Conservation (phyloP, 2,797 vertebrate species). For the Ispidina picta region DNA sequence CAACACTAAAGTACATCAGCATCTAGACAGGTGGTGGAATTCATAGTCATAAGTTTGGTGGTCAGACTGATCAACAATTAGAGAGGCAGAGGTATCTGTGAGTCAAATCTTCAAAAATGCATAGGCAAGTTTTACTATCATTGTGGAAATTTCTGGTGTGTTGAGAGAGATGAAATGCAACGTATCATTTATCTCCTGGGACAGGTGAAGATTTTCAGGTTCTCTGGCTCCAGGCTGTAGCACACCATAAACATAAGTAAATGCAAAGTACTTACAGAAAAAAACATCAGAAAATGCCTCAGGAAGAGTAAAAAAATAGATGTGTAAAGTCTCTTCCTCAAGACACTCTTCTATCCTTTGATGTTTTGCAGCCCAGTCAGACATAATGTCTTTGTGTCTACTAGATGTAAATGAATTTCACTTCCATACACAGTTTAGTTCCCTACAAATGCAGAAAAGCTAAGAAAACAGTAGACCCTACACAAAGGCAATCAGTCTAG, state of each 20-base stretch:
- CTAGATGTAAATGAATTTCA: background rate
- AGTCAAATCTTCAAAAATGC: background rate
- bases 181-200: background rate
- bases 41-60: background rate
- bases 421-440: background rate
- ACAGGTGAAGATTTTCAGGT: background rate
- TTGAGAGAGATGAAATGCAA: background rate
- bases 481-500: background rate
- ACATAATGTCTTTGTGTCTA: background rate
- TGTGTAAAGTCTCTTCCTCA: background rate
- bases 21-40: background rate
- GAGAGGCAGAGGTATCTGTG: background rate
- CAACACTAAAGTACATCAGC: background rate
- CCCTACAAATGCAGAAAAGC: background rate
- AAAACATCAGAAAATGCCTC: background rate
- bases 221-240: background rate
- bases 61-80: rapidly evolving
- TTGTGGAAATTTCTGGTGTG: background rate
- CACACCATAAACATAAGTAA: rapidly evolving
- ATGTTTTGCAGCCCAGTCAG: background rate
- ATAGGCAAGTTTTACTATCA: background rate
- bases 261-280: background rate
- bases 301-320: background rate
- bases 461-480: background rate
- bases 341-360: background rate